Evolutionary conservation across 2,888 invertebrate genomes (phyloP), one percentile per base, ranked within the genome.

Genomic region (Watsonalla binaria): DNA sequence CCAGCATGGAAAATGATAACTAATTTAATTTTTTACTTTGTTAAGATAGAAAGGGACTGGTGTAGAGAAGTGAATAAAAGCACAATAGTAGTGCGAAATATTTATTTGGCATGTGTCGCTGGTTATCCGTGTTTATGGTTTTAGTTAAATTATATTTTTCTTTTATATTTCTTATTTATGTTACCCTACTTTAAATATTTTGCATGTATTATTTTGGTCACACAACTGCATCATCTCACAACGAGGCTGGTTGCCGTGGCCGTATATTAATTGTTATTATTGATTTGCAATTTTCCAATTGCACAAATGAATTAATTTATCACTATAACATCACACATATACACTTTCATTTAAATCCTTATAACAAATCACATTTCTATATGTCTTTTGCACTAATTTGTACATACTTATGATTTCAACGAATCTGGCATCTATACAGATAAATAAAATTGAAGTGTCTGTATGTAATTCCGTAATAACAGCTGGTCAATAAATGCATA

Each of bases 51-150:
- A 82, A 77, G 82, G 80, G 78, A 74, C 61, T 79, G 70, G 75
- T 72, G 79, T 83, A 84, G 82, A 78, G 62, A 74, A 72, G 63
- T 63, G 57, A 66, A 64, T 65, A 60, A 89, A 87, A 84, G 90
- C 89, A 90, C 90, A 86, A n/a, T 62, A 81, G 85, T 86, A 90
- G 89, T 90, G 90, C 89, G 75, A 84, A 85, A 84, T 62, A 77
- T 82, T 73, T 83, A 68, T 8, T 42, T 42, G 78, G 90, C 90
- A 90, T 90, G 90, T 80, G 65, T 80, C 71, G 88, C 86, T 89
- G 74, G 80, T 76, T 81, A 76, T 85, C 80, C 76, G 74, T 86
- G 84, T 62, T 52, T 34, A 56, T 63, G 52, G 57, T 61, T 66
- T 60, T 66, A 66, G 74, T 69, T 72, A 65, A 68, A 58, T 61